These are phyloP conservation scores for Leptinotarsa peninsularis DNA, from an alignment of 2,888 invertebrate species.

Conservation along the genomic window DNA sequence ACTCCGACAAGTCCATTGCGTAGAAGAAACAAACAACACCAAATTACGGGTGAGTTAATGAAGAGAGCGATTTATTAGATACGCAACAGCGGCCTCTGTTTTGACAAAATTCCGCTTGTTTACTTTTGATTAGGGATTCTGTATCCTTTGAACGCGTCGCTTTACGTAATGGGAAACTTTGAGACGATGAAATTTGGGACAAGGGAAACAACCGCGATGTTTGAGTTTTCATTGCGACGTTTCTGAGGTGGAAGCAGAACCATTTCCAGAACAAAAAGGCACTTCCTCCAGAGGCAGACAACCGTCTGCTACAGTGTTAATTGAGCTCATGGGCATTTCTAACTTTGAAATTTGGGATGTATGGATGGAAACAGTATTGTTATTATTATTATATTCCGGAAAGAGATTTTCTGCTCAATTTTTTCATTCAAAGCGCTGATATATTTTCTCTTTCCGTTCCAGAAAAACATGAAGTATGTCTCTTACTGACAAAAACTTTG, in stretches of 20 bases:
- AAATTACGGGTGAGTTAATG: conserved; percentile 74
- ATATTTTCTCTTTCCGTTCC: too few relatives aligned
- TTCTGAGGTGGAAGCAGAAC: background rate
- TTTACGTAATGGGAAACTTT: background rate
- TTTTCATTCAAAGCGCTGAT: too few relatives aligned
- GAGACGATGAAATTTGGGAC: background rate
- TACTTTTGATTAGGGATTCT: conserved; percentile 11
- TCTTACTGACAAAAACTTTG: too few relatives aligned
- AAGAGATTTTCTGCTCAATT: too few relatives aligned
- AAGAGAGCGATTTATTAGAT: background rate
- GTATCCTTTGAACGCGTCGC: background rate
- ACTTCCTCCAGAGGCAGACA: too few relatives aligned
- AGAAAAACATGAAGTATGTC: too few relatives aligned
- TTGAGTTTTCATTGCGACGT: background rate
- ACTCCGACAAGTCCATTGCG: conserved; percentile 85
- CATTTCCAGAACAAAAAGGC: too few relatives aligned
- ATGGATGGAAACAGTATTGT: too few relatives aligned
- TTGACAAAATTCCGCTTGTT: conserved; percentile 4
- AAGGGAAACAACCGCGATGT: background rate
- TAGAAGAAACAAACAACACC: conserved; percentile 84
- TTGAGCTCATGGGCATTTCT: too few relatives aligned
- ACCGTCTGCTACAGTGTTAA: too few relatives aligned
- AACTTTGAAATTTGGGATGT: too few relatives aligned
- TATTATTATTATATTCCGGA: too few relatives aligned
- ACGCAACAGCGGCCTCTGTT: background rate